Evolutionary conservation across 1,140 invertebrate species (phyloP), one percentile per base, ranked within the genome.

Genomic region (Anastrepha obliqua): DNA sequence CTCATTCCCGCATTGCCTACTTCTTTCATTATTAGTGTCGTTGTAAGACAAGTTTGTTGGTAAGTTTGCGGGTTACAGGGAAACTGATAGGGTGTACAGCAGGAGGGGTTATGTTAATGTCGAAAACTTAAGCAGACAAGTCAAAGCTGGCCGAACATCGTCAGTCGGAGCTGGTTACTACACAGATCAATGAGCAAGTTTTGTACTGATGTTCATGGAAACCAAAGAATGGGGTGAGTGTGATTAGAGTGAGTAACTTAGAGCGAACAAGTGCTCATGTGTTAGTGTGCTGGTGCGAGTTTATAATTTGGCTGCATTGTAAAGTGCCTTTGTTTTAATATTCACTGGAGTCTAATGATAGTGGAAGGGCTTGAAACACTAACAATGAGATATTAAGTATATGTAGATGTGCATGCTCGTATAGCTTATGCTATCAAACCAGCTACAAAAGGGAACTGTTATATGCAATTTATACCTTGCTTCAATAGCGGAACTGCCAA

Each of bases 131-230:
- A 81, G 74, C 74, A 81, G 47, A 81, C 74, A 81, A 81, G 74
- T 81, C 74, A 81, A 81, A 81, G 74, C 74, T 81, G 74, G 74
- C 74, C 74, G 74, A 81, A 81, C 74, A 81, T 81, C n/a, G 74
- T 20, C 74, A 17, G 47, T 55, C 47, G 44, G 47, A n/a, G 74
- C 74, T 51, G 74, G n/a, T 81, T 20, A 47, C 74, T 20, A 11
- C 47, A 55, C 51, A 55, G 74, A 58, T 81, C 74, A 81, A 81
- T 81, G 74, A 51, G 47, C 15, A 81, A 81, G 9, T 9, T 9
- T 81, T 1, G 17, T 78, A 29, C 0, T 29, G 29, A 29, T 44
- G 39, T 11, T 39, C 67, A 17, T 42, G 47, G 44, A 29, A 20
- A 5, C 29, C 60, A 62, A 67, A 2, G 70, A 3, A 13, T 2